phyloP scores from a whole-genome alignment of 1,140 invertebrate species.

The Luehdorfia chinensis region DNA sequence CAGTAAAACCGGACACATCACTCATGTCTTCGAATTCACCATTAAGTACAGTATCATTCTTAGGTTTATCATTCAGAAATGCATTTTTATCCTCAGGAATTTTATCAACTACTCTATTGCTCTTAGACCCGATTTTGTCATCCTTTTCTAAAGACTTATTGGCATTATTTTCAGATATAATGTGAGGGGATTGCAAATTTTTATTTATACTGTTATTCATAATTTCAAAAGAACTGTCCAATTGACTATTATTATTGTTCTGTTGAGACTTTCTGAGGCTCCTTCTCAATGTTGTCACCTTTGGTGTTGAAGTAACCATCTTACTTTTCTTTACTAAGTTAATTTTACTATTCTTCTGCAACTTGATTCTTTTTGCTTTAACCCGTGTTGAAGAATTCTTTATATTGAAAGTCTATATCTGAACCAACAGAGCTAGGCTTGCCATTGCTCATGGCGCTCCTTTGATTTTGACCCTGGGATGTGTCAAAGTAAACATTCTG shows the following conservation, averaged over 20 bases:
- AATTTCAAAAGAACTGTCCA: slow-evolving; percentile 50
- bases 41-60: slow-evolving; percentile 35
- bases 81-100: slow-evolving; percentile 4
- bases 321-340: slow-evolving; percentile 51
- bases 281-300: slow-evolving; percentile 42
- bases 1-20: slow-evolving; percentile 69
- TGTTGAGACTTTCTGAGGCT: slow-evolving; percentile 48
- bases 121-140: slow-evolving; percentile 21
- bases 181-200: neutral
- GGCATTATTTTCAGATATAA: slow-evolving; percentile 14
- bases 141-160: slow-evolving; percentile 25
- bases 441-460: slow-evolving; percentile 29
- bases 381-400: slow-evolving; percentile 35
- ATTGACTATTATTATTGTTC: slow-evolving; percentile 35
- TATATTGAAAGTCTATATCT: slow-evolving; percentile 59
- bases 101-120: slow-evolving; percentile 18
- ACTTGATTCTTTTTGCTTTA: slow-evolving; percentile 43
- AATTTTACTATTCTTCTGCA: slow-evolving; percentile 37
- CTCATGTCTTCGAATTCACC: slow-evolving; percentile 63
- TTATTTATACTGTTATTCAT: slow-evolving; percentile 20
- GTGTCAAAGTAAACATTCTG: slow-evolving; percentile 58
- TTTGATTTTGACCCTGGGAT: slow-evolving; percentile 35
- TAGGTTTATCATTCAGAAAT: slow-evolving; percentile 27
- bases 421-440: slow-evolving; percentile 43
- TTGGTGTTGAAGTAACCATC: slow-evolving; percentile 58